phyloP scores from a whole-genome alignment of 92 coral and sea anemone species.

The Phenganax subtilis region DNA sequence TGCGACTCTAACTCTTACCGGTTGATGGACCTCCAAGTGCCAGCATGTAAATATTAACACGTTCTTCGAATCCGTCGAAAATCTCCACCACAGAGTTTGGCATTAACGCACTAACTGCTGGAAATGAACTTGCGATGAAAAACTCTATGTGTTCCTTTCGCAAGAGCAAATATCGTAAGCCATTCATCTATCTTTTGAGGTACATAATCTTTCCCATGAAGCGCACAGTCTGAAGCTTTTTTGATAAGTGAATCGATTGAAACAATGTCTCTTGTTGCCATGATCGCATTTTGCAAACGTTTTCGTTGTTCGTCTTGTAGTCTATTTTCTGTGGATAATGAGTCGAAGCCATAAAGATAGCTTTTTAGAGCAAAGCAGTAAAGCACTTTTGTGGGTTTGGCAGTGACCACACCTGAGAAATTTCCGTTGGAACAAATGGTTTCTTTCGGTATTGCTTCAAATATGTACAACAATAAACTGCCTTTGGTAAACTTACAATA shows the following conservation, averaged over 20 bases:
- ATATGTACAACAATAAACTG: too few relatives aligned
- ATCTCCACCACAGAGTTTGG: slow-evolving; percentile 19
- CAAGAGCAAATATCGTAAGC: slow-evolving; percentile 32
- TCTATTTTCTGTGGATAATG: background rate
- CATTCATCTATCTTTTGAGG: slow-evolving; percentile 5
- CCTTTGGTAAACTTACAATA: too few relatives aligned
- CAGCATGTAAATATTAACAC: slow-evolving; percentile 36
- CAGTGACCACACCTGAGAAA: too few relatives aligned
- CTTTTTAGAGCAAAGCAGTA: too few relatives aligned
- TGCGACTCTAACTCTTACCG: slow-evolving; percentile 25
- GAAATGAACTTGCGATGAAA: slow-evolving; percentile 26
- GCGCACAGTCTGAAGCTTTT: slow-evolving; percentile 30
- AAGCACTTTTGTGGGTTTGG: too few relatives aligned
- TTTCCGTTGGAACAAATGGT: too few relatives aligned
- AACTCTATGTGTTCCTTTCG: slow-evolving; percentile 39
- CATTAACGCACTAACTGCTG: slow-evolving; percentile 16
- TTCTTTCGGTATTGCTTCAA: too few relatives aligned
- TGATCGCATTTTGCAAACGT: background rate
- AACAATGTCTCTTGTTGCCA: slow-evolving; percentile 34
- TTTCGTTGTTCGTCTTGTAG: background rate
- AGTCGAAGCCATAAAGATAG: background rate
- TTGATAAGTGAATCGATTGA: slow-evolving; percentile 23
- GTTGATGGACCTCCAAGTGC: slow-evolving; percentile 41
- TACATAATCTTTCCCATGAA: slow-evolving; percentile 41
- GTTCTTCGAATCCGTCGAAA: slow-evolving; percentile 41